Conservation (phyloP, 2,113 vertebrate genomes). For the Cottus gobio region DNA sequence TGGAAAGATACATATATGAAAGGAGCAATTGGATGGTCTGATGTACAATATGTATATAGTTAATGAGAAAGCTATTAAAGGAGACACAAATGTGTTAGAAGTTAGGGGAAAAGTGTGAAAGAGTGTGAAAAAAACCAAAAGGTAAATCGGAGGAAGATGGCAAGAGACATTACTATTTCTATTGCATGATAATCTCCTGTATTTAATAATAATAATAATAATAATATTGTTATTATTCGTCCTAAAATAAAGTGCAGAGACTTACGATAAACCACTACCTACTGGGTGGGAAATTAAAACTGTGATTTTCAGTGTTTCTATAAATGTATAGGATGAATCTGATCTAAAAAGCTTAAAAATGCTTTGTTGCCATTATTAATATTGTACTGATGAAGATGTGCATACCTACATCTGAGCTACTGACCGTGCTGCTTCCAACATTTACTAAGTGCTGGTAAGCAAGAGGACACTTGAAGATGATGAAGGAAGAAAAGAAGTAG, state of each 20-base stretch:
- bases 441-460: not conserved
- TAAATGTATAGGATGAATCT: not conserved
- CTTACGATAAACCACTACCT: not conserved
- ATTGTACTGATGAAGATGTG: not conserved
- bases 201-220: not conserved
- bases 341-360: not conserved
- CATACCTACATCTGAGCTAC: not conserved
- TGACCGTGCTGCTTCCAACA: not conserved
- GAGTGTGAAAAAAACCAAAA: not conserved
- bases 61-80: not conserved
- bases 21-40: not conserved
- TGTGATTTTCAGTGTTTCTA: not conserved
- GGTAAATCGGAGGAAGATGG: not conserved
- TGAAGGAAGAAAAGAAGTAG: not conserved
- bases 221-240: not conserved
- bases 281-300: not conserved
- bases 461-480: slow-evolving; percentile 11
- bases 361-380: not conserved
- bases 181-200: not conserved
- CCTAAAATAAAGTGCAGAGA: not conserved
- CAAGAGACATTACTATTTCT: not conserved
- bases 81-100: not conserved
- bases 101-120: not conserved
- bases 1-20: not conserved
- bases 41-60: not conserved